phyloP scores from a whole-genome alignment of 1,140 invertebrate genomes.

The Diuraphis noxia region DNA sequence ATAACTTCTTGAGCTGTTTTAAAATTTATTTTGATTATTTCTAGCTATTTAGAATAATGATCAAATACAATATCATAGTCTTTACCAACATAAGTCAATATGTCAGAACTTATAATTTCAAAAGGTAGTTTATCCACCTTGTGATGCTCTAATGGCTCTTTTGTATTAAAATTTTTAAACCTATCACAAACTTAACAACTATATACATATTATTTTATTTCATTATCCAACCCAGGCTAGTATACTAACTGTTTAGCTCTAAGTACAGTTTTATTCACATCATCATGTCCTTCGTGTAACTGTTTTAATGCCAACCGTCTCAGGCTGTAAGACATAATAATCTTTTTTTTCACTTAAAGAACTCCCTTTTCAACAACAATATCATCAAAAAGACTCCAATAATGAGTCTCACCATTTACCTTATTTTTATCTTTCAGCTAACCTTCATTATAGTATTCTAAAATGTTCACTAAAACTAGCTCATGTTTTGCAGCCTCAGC shows the following conservation, averaged over 20 bases:
- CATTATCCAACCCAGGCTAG: background rate
- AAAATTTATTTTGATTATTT: background rate
- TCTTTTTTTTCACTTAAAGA: background rate
- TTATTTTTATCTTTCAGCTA: background rate
- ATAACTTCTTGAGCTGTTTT: background rate
- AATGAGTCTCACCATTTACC: background rate
- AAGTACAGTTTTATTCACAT: background rate
- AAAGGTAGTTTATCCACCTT: background rate
- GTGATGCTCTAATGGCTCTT: background rate
- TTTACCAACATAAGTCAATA: background rate
- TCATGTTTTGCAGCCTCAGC: background rate
- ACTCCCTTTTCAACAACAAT: background rate
- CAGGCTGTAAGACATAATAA: background rate
- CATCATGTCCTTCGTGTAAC: background rate
- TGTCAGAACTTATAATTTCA: background rate
- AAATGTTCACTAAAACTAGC: background rate
- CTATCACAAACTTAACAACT: background rate
- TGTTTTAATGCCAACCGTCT: background rate
- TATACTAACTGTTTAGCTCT: background rate
- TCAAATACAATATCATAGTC: background rate
- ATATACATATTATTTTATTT: background rate
- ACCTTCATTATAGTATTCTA: background rate
- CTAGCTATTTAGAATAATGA: background rate
- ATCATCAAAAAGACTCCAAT: background rate
- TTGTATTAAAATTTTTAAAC: background rate